Evolutionary conservation across 1,140 invertebrate species (phyloP).

Genomic region (Conopomorpha cramerella): DNA sequence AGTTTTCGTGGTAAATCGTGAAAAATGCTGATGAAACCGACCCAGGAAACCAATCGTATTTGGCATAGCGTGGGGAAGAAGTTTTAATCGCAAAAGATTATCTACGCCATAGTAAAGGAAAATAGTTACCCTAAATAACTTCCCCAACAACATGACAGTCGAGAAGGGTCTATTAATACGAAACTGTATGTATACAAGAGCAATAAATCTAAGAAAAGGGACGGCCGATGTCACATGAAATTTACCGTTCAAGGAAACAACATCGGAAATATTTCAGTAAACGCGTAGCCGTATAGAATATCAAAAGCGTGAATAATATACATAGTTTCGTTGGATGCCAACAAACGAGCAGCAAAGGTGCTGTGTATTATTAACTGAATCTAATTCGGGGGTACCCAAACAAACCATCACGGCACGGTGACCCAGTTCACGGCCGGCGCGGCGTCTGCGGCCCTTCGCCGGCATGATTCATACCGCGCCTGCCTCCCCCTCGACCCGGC

Average conservation of each 20-base stretch:
- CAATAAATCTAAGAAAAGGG: too few species aligned
- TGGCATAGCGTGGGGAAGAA: too few species aligned
- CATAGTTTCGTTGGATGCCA: slow-evolving; percentile 9
- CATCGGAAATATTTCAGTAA: not conserved
- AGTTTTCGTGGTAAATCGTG: too few species aligned
- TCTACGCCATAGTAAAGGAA: too few species aligned
- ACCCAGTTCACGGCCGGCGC: slow-evolving; percentile 45
- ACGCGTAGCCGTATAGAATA: not conserved
- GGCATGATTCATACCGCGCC: slow-evolving; percentile 32
- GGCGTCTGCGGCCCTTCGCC: slow-evolving; percentile 20
- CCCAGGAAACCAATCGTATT: too few species aligned
- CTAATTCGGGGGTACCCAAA: slow-evolving; percentile 51
- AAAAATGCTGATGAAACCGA: too few species aligned
- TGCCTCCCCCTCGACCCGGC: slow-evolving; percentile 10
- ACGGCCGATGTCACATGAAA: not conserved
- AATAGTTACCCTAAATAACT: too few species aligned
- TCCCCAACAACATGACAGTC: too few species aligned
- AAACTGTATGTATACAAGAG: too few species aligned
- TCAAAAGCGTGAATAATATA: slow-evolving; percentile 12
- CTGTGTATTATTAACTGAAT: slow-evolving; percentile 38
- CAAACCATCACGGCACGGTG: slow-evolving; percentile 46
- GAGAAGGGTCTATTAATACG: too few species aligned
- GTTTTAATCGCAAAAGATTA: too few species aligned
- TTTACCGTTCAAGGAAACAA: not conserved
- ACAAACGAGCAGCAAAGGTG: slow-evolving; percentile 26